These are phyloP conservation scores for Henricia sp. DNA, from an alignment of 53 echinoderm and acorn worm species.

Conservation along the genomic window DNA sequence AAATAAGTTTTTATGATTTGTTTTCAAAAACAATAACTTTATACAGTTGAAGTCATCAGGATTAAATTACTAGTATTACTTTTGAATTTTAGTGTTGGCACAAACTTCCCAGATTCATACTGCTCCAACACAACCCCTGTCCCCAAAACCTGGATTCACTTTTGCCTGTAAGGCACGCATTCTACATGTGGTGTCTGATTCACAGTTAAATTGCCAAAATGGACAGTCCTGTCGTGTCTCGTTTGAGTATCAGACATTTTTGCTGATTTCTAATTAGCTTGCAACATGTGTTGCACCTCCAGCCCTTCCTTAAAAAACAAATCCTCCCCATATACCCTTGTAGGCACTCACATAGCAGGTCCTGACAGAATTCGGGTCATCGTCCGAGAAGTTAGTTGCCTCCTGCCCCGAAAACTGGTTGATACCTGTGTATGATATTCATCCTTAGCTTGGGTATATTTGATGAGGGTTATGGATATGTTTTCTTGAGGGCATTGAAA, in stretches of 20 bases:
- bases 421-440: background rate
- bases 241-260: conserved; percentile 17
- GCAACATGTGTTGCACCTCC: conserved; percentile 60
- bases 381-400: conserved; percentile 35
- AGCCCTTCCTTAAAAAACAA: conserved; percentile 13
- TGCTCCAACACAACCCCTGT: no score
- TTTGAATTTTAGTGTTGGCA: no score
- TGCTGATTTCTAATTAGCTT: conserved; percentile 41
- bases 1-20: no score
- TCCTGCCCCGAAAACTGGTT: background rate
- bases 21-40: no score
- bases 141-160: no score
- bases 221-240: background rate
- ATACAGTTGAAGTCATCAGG: no score
- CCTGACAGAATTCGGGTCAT: conserved; percentile 25
- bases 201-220: background rate
- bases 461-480: no score
- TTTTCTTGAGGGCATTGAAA: conserved; percentile 33
- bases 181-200: background rate
- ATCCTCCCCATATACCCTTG: background rate
- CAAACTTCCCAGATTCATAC: no score
- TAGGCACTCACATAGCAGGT: background rate
- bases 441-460: background rate
- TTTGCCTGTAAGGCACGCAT: no score
- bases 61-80: no score